These are phyloP conservation scores for Naja naja DNA, from an alignment of 2,113 vertebrate species.

Conservation along the genomic window DNA sequence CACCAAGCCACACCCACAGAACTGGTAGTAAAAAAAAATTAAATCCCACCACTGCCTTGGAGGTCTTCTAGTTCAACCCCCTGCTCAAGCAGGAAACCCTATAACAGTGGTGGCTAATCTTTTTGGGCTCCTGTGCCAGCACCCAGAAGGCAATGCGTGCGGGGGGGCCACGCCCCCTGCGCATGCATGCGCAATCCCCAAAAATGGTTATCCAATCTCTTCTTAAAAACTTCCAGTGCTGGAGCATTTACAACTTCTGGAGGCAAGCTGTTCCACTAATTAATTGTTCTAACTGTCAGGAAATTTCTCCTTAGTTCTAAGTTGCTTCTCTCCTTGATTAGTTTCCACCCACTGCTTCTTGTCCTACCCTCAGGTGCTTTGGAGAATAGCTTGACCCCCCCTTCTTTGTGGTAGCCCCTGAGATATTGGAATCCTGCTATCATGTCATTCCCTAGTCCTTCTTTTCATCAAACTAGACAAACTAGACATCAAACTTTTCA, in stretches of 20 bases:
- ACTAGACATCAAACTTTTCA: too few relatives aligned
- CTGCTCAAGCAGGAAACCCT: neutral
- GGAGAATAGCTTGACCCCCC: neutral
- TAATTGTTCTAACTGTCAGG: neutral
- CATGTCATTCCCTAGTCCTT: neutral
- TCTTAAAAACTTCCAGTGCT: neutral
- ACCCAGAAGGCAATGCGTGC: too few relatives aligned
- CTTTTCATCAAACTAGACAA: neutral
- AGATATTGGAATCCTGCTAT: neutral
- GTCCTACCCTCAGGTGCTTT: neutral
- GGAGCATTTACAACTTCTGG: neutral
- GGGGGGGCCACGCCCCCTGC: too few relatives aligned
- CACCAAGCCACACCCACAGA: too few relatives aligned
- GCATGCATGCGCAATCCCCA: too few relatives aligned
- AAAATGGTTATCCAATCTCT: neutral
- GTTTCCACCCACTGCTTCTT: neutral
- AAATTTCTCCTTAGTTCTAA: neutral
- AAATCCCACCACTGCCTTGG: too few relatives aligned
- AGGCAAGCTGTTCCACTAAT: neutral
- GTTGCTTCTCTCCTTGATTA: neutral
- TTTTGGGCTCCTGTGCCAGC: too few relatives aligned
- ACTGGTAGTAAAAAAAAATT: too few relatives aligned
- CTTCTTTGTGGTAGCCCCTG: neutral
- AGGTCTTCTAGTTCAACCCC: neutral
- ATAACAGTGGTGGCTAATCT: neutral